Percentiles rank a stretch among this genome's conserved stretches.
Conservation (phyloP, 2,113 vertebrate species). For the Catagonus wagneri region DNA sequence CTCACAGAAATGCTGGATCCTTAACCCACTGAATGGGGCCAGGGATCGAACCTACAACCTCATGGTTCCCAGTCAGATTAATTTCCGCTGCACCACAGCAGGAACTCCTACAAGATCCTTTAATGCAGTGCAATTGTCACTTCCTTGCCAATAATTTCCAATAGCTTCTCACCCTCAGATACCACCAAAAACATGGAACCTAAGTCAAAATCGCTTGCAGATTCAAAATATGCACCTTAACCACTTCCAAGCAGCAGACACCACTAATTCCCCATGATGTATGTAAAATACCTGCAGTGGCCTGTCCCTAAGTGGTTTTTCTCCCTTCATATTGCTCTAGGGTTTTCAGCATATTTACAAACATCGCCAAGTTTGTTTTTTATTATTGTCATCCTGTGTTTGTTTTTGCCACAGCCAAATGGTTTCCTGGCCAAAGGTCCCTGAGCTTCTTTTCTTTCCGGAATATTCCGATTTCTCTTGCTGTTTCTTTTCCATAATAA, state of each 20-base stretch:
- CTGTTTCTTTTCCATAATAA: not conserved
- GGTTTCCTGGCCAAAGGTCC: not conserved
- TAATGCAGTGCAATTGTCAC: not conserved
- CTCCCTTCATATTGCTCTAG: too few species aligned
- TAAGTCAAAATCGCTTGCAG: not conserved
- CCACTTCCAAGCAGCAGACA: not conserved
- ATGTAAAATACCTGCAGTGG: not conserved
- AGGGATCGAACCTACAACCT: too few species aligned
- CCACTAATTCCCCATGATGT: not conserved
- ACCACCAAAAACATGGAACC: not conserved
- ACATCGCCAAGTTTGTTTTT: not conserved
- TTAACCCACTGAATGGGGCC: too few species aligned
- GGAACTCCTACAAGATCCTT: too few species aligned
- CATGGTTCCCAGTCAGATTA: too few species aligned
- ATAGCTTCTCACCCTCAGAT: not conserved
- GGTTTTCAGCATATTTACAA: not conserved
- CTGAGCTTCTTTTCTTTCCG: not conserved
- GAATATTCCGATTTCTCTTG: not conserved
- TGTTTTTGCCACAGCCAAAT: not conserved
- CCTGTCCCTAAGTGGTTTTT: not conserved
- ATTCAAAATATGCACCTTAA: not conserved
- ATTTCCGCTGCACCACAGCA: too few species aligned
- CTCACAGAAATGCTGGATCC: too few species aligned
- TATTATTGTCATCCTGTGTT: not conserved
- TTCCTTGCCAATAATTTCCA: not conserved